phyloP scores from a whole-genome alignment of 2,113 vertebrate species.

The Hemichromis elongatus region DNA sequence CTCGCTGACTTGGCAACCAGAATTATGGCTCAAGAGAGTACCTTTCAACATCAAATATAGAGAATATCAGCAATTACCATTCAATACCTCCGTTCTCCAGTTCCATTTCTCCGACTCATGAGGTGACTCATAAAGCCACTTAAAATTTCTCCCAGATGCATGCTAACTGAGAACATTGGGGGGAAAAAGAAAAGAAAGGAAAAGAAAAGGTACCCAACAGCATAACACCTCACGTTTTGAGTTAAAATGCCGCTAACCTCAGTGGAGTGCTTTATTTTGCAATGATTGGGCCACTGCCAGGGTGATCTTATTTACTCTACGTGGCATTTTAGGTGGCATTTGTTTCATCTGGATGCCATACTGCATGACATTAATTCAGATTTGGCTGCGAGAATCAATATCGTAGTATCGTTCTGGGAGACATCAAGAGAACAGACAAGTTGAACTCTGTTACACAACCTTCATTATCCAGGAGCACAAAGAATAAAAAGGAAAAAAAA shows the following conservation, averaged over 20 bases:
- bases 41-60: constrained; percentile 57
- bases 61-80: constrained; percentile 63
- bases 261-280: neutral
- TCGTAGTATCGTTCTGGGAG: neutral
- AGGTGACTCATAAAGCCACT: constrained; percentile 48
- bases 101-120: constrained; percentile 31
- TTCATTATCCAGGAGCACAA: neutral
- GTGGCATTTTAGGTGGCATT: constrained; percentile 33
- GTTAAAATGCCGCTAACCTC: neutral
- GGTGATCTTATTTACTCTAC: constrained; percentile 18
- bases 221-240: constrained; percentile 1
- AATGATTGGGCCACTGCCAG: neutral
- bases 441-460: neutral
- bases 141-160: constrained; percentile 49
- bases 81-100: constrained; percentile 33
- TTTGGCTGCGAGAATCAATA: constrained; percentile 28
- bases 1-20: constrained; percentile 68
- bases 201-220: neutral
- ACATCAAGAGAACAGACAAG: constrained; percentile 5
- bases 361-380: constrained; percentile 32
- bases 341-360: constrained; percentile 34
- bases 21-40: constrained; percentile 63
- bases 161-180: neutral
- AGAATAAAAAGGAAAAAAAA: neutral
- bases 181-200: no score